Percentiles rank a stretch among this genome's conserved stretches.
Evolutionary conservation across 2,888 invertebrate genomes (phyloP).

Genomic region (Galerucella nymphaeae): DNA sequence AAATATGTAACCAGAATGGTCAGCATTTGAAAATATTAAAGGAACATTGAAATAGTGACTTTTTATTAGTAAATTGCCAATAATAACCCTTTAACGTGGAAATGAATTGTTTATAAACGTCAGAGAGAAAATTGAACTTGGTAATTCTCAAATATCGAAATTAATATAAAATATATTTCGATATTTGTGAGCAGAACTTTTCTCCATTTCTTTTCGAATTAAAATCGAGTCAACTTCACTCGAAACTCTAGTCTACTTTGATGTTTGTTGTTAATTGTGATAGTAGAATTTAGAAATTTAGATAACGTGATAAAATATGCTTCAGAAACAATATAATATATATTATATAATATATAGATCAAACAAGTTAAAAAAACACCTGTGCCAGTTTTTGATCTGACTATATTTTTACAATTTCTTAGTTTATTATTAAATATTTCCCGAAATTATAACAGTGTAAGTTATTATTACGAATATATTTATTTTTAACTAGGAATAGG

Average conservation of each 20-base stretch:
- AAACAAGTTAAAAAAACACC: slow-evolving; percentile 36
- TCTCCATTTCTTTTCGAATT: slow-evolving; percentile 15
- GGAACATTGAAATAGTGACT: too few relatives aligned
- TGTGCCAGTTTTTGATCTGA: slow-evolving; percentile 41
- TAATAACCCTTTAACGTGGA: neutral
- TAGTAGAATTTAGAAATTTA: slow-evolving; percentile 55
- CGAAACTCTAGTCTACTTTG: slow-evolving; percentile 44
- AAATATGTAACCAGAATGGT: too few relatives aligned
- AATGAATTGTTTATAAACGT: slow-evolving; percentile 24
- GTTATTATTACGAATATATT: too few relatives aligned
- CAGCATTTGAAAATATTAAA: too few relatives aligned
- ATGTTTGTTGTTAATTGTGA: slow-evolving; percentile 60
- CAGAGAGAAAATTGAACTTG: slow-evolving; percentile 36
- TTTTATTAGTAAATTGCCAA: neutral
- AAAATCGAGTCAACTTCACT: slow-evolving; percentile 36
- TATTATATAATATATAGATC: slow-evolving; percentile 34
- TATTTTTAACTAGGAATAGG: too few relatives aligned
- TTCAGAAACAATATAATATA: slow-evolving; percentile 40
- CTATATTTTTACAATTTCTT: slow-evolving; percentile 30
- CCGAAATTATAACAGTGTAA: neutral
- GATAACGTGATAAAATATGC: slow-evolving; percentile 43
- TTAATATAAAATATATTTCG: neutral
- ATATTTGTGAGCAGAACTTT: slow-evolving; percentile 12
- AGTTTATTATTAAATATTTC: neutral
- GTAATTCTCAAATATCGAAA: slow-evolving; percentile 7